Evolutionary conservation across 2,797 vertebrate genomes (phyloP), one percentile per base, ranked within the genome.

Genomic region (Lepus oiostolus): DNA sequence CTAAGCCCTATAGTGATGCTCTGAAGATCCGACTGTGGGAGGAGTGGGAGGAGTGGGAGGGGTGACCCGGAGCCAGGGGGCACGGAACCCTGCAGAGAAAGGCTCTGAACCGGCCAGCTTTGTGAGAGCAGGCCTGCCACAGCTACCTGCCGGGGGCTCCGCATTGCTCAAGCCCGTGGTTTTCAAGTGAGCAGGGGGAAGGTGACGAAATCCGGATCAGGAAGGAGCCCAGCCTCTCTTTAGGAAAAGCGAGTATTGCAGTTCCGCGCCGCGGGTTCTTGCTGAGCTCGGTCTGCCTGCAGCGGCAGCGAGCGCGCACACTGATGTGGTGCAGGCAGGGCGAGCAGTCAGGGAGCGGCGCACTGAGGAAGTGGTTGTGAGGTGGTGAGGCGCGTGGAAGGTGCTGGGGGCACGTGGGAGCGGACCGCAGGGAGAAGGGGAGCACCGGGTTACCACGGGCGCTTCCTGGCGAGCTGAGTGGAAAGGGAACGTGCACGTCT

Each of bases 371-470:
- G 9, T 4, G 10, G 35, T 1, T 12, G 6, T 62, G 62, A 62
- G 74, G 11, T 30, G 7, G 4, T 2, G 32, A 68, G 47, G 4
- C 2, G 19, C 9, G 67, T 16, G 11, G n/a, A 22, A 68, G 21
- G 7, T 4, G 12, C 16, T 2, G 6, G 7, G 0, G 4, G 5
- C 52, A 26, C 4, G 0, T 24, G 60, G 75, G 11, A 26, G 21
- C 38, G 12, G 12, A 47, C 54, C 1, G 62, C 14, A 62, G 19
- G 17, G 63, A 5, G 4, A 12, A 14, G 38, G 21, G 32, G 3
- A 79, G 28, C 38, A 26, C 30, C 4, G 2, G 72, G 79, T 22
- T 65, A 9, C 26, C 50, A 9, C 28, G 54, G 35, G 16, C 58
- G 83, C 5, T 65, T 42, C 30, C 62, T 52, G 74, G n/a, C 42